These are phyloP conservation scores for Ammodytes dubius DNA, from an alignment of 2,113 vertebrate genomes.

Conservation along the genomic window DNA sequence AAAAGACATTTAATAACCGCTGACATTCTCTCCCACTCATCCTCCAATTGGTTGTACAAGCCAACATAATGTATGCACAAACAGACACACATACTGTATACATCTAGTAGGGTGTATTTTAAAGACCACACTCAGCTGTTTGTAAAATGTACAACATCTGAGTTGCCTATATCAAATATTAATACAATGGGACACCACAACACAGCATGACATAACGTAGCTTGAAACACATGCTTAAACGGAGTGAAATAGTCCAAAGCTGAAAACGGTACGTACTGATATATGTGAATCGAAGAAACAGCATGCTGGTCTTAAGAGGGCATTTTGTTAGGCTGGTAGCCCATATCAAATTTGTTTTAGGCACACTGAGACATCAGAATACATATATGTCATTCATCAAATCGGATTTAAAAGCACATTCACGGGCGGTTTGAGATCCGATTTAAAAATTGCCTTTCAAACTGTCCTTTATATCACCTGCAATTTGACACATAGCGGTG, in stretches of 20 bases:
- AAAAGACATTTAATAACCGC: slow-evolving; percentile 15
- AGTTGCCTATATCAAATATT: not conserved
- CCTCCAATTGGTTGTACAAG: slow-evolving; percentile 16
- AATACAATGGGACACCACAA: not conserved
- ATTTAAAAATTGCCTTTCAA: slow-evolving; percentile 46
- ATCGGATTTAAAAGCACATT: slow-evolving; percentile 41
- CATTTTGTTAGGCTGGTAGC: slow-evolving; percentile 37
- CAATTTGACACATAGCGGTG: slow-evolving; percentile 39
- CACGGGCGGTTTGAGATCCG: slow-evolving; percentile 10
- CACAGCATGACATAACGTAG: not conserved
- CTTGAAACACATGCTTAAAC: slow-evolving; percentile 16
- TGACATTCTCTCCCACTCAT: slow-evolving; percentile 11
- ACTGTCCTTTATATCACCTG: slow-evolving; percentile 23
- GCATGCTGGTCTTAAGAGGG: not conserved
- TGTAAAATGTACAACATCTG: not conserved
- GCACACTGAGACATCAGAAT: slow-evolving; percentile 16
- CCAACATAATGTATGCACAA: not conserved
- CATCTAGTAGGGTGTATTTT: not conserved
- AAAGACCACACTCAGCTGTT: not conserved
- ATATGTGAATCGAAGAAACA: slow-evolving; percentile 13
- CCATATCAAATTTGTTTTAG: slow-evolving; percentile 22
- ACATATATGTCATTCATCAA: slow-evolving; percentile 55
- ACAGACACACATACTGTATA: not conserved
- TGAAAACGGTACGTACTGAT: slow-evolving; percentile 28
- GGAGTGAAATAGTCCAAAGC: slow-evolving; percentile 7